Base-by-base conservation (phyloP, 2,113 vertebrate genomes). In the Geococcyx californianus region DNA sequence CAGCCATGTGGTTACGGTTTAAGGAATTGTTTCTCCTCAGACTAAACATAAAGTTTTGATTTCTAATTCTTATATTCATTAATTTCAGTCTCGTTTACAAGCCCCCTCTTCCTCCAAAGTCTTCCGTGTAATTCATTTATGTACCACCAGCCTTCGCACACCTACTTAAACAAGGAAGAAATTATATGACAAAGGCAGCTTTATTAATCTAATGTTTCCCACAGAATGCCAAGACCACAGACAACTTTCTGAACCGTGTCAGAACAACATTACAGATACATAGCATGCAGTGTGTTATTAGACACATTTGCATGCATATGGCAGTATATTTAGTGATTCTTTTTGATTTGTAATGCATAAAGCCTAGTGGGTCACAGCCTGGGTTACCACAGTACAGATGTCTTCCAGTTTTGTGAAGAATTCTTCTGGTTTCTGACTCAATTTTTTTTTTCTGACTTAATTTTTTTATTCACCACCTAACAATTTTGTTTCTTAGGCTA, bases 11-110 rank as follows among this genome's bases (percentile, higher is more conserved):
- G 97, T 95, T 96, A 96, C 11, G 78, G 96, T 94, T 96, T 96
- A 95, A 97, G 95, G 96, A 97, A 97, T 94, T 97, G 93, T 97
- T 98, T 97, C 97, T 97, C 76, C 89, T 98, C 95, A 98, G 98
- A 98, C 97, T 97, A 98, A 98, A 98, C 97, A 97, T 94, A 97
- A 97, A 98, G 97, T 98, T 98, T 98, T 98, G 95, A 98, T 98
- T 98, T 98, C 97, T 97, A 97, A 97, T 97, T 98, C 96, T 96
- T 95, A 95, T 75, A 94, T 96, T 98, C 97, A 98, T 98, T 97
- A 97, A 98, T 97, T 98, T 95, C 81, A 95, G 89, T 87, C 96
- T 95, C 77, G 28, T 96, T 89, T 94, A 94, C 81, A 88, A 74
- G 89, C 73, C 89, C 84, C 89, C 93, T 92, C 89, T 93, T 94